phyloP scores from a whole-genome alignment of 2,797 vertebrate genomes.

The Rachycentron canadum region DNA sequence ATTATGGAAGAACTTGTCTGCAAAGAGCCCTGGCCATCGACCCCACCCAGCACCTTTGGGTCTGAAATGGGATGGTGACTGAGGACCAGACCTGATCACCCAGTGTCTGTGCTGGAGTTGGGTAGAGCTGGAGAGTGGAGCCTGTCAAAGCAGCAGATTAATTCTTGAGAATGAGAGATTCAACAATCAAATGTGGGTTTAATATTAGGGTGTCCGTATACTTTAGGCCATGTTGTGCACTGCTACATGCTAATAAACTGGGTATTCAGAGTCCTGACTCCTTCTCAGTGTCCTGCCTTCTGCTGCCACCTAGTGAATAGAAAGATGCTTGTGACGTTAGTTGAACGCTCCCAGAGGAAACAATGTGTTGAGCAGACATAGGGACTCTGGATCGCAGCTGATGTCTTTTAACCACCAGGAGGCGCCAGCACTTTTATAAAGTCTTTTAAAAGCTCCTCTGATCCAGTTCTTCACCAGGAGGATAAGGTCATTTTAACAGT shows the following conservation, averaged over 20 bases:
- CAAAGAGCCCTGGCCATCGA: background rate
- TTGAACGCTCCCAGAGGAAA: too few species aligned
- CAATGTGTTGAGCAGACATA: too few species aligned
- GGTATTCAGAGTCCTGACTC: background rate
- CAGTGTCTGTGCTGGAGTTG: too few species aligned
- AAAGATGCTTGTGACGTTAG: background rate
- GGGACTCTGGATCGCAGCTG: background rate
- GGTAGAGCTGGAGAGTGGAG: background rate
- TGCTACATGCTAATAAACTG: background rate
- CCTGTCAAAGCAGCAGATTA: background rate
- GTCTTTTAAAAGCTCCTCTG: too few species aligned
- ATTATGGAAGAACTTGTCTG: background rate
- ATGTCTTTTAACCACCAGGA: background rate
- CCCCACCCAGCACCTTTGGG: background rate
- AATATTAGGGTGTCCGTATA: background rate
- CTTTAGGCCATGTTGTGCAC: background rate
- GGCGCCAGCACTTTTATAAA: constrained; percentile 3
- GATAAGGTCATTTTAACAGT: too few species aligned
- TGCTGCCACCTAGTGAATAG: constrained; percentile 62
- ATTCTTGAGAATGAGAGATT: background rate
- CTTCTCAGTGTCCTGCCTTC: background rate
- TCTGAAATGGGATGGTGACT: background rate
- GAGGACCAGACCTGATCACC: background rate
- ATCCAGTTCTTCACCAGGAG: too few species aligned
- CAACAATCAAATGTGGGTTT: background rate